Percentiles rank a stretch among this genome's conserved stretches.
phyloP scores from a whole-genome alignment of 2,888 invertebrate species.

The Rotaria magnacalcarata region DNA sequence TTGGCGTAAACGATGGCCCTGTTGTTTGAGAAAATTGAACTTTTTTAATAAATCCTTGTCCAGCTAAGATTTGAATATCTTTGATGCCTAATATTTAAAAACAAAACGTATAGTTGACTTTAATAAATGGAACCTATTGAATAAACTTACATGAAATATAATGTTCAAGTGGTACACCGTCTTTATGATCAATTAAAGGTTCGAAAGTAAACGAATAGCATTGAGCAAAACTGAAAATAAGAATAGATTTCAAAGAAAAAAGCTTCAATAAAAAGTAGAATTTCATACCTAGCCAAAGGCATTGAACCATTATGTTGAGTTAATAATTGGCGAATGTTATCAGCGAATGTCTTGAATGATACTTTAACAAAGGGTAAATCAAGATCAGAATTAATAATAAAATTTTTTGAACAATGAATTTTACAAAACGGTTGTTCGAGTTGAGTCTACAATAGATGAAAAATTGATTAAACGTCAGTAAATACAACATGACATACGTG shows the following conservation, averaged over 20 bases:
- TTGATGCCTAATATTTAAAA: neutral
- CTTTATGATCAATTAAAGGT: conserved; percentile 57
- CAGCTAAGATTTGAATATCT: conserved; percentile 12
- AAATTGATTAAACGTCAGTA: too few species aligned
- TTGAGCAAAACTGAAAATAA: neutral
- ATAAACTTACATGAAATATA: conserved; percentile 69
- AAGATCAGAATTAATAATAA: conserved; percentile 12
- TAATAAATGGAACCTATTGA: neutral
- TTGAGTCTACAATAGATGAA: neutral
- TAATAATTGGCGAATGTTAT: conserved; percentile 19
- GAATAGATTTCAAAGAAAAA: neutral
- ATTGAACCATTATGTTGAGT: conserved; percentile 11
- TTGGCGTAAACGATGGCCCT: neutral
- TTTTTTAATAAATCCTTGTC: conserved; percentile 19
- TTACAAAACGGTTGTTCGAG: neutral
- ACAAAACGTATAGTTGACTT: neutral
- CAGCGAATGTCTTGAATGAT: neutral
- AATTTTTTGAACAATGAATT: conserved; percentile 5
- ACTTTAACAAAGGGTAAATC: conserved; percentile 12
- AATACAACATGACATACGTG: neutral
- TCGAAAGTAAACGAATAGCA: neutral
- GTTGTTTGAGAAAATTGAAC: neutral
- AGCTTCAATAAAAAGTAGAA: neutral
- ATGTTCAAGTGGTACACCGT: conserved; percentile 79
- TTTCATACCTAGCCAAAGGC: conserved; percentile 4